Percentiles rank a stretch among this genome's conserved stretches.
Conservation (phyloP, 2,113 vertebrate genomes). For the Nothoprocta perdicaria region DNA sequence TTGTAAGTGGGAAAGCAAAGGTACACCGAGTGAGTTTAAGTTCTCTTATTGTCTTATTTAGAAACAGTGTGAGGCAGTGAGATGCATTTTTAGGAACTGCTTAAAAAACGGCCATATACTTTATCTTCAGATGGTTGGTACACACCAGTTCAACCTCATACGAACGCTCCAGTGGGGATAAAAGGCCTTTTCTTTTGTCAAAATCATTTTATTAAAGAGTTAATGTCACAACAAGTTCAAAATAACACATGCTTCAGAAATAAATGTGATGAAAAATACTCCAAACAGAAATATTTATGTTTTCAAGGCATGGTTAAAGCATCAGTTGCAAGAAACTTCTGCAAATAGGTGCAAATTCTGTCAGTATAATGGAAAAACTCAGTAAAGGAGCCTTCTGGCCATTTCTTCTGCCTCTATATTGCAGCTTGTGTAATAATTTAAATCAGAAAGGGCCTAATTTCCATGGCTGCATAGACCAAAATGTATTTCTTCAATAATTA, state of each 20-base stretch:
- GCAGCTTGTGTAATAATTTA: slow-evolving; percentile 35
- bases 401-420: background rate
- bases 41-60: background rate
- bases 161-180: background rate
- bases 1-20: background rate
- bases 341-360: slow-evolving; percentile 29
- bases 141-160: background rate
- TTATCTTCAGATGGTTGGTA: background rate
- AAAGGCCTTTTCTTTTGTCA: slow-evolving; percentile 46
- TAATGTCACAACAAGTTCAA: slow-evolving; percentile 60
- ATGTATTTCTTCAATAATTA: slow-evolving; percentile 18
- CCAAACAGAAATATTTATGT: background rate
- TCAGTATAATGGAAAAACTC: slow-evolving; percentile 25
- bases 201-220: slow-evolving; percentile 77
- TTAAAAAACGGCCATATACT: background rate
- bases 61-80: background rate
- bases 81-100: background rate
- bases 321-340: slow-evolving; percentile 20
- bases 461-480: background rate
- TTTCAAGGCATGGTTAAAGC: slow-evolving; percentile 53
- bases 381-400: background rate
- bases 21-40: rapidly evolving
- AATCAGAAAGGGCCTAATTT: slow-evolving; percentile 23
- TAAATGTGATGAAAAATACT: slow-evolving; percentile 27
- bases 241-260: slow-evolving; percentile 67